Evolutionary conservation across 1,140 invertebrate genomes (phyloP).

Genomic region (Panagrolaimus sp.): DNA sequence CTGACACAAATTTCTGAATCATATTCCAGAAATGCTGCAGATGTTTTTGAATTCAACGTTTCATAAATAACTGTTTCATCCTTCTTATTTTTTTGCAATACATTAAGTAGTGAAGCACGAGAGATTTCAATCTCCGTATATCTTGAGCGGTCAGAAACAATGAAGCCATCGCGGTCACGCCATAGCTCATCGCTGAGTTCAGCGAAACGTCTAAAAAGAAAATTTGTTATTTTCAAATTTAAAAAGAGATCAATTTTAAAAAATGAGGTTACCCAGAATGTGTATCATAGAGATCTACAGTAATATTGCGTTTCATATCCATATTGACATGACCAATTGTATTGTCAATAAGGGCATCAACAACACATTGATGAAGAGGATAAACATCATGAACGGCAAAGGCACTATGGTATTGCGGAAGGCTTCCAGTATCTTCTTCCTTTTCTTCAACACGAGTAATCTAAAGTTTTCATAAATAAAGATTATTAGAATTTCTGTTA

Average conservation of each 20-base stretch:
- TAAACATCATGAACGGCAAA: constrained; percentile 36
- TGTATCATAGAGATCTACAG: constrained; percentile 40
- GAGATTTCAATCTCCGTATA: constrained; percentile 36
- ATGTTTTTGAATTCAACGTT: constrained; percentile 12
- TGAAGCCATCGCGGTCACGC: constrained; percentile 38
- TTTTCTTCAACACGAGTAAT: constrained; percentile 19
- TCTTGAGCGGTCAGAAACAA: constrained; percentile 35
- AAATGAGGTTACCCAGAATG: constrained; percentile 22
- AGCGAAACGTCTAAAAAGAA: constrained; percentile 19
- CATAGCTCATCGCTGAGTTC: constrained; percentile 34
- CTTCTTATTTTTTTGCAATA: constrained; percentile 4
- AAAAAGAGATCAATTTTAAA: too few relatives aligned
- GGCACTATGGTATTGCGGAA: constrained; percentile 45
- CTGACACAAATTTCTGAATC: constrained; percentile 23
- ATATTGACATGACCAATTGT: constrained; percentile 38
- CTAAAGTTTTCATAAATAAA: not conserved
- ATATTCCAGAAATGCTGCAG: constrained; percentile 25
- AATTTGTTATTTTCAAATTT: not conserved
- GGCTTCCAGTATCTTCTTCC: constrained; percentile 26
- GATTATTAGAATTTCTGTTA: too few relatives aligned
- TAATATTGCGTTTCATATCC: constrained; percentile 32
- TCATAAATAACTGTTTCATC: not conserved
- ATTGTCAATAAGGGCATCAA: constrained; percentile 31
- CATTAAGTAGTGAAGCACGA: not conserved
- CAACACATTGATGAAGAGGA: constrained; percentile 39